Evolutionary conservation across 2,888 invertebrate species (phyloP).

Genomic region (Steinernema hermaphroditum): DNA sequence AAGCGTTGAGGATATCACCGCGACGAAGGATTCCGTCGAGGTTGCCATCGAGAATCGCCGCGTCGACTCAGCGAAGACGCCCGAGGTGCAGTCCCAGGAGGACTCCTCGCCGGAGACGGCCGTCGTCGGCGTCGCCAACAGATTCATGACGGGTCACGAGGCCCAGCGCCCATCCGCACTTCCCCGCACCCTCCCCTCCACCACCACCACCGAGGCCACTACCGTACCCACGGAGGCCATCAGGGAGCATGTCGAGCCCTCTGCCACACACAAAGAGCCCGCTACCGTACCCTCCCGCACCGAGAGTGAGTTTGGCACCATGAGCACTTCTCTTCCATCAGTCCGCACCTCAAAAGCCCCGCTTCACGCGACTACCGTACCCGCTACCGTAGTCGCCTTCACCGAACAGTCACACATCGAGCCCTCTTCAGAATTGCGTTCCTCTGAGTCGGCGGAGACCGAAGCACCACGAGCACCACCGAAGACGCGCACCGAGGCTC

Average conservation of each 20-base stretch:
- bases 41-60: conserved; percentile 1
- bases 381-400: conserved; percentile 23
- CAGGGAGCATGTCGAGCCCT: conserved; percentile 2
- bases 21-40: conserved; percentile 19
- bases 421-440: conserved; percentile 12
- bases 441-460: conserved; percentile 5
- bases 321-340: not conserved
- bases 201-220: not conserved
- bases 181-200: not conserved
- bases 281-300: not conserved
- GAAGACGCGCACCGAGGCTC: not conserved
- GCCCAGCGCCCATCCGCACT: not conserved
- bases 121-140: conserved; percentile 13
- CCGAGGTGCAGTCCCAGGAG: conserved; percentile 20
- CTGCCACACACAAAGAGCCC: not conserved
- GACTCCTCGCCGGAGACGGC: not conserved
- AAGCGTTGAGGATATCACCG: conserved; percentile 22
- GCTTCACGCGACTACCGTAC: not conserved
- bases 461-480: conserved; percentile 18
- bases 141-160: conserved; percentile 3
- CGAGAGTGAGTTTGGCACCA: conserved; percentile 15
- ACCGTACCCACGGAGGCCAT: too few relatives aligned
- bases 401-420: conserved; percentile 21
- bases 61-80: not conserved
- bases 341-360: conserved; percentile 30